Evolutionary conservation across 2,797 vertebrate genomes (phyloP).

Genomic region (Argya squamiceps): DNA sequence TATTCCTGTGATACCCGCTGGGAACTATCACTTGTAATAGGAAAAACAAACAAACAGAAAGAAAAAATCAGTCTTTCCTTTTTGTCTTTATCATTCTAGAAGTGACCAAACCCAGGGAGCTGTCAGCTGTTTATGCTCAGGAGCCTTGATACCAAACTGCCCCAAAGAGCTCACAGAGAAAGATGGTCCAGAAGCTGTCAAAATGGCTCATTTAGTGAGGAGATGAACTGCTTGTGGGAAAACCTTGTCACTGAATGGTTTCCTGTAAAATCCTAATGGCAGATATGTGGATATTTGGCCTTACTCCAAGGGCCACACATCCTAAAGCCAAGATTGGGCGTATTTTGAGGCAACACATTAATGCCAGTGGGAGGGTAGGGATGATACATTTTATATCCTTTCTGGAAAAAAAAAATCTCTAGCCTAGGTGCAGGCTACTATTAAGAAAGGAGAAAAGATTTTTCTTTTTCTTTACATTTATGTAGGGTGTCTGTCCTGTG

Average conservation of each 20-base stretch:
- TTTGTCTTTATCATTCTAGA: not conserved
- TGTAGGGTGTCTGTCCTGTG: not conserved
- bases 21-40: fast-evolving
- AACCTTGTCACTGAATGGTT: not conserved
- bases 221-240: constrained; percentile 1
- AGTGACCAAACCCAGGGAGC: not conserved
- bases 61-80: not conserved
- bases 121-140: not conserved
- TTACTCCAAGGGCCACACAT: not conserved
- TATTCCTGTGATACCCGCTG: not conserved
- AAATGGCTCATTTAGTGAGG: constrained; percentile 2
- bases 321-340: not conserved
- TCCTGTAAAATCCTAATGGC: not conserved
- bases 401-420: not conserved
- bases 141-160: not conserved
- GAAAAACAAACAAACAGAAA: not conserved
- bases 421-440: not conserved
- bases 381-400: not conserved
- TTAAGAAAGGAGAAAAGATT: not conserved
- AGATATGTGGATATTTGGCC: not conserved
- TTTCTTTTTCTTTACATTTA: not conserved
- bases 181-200: not conserved
- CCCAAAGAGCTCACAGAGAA: not conserved
- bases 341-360: not conserved
- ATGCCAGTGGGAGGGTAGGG: not conserved